Percentiles rank a stretch among this genome's conserved stretches.
phyloP scores from a whole-genome alignment of 2,888 invertebrate genomes.

The Amiota communis region DNA sequence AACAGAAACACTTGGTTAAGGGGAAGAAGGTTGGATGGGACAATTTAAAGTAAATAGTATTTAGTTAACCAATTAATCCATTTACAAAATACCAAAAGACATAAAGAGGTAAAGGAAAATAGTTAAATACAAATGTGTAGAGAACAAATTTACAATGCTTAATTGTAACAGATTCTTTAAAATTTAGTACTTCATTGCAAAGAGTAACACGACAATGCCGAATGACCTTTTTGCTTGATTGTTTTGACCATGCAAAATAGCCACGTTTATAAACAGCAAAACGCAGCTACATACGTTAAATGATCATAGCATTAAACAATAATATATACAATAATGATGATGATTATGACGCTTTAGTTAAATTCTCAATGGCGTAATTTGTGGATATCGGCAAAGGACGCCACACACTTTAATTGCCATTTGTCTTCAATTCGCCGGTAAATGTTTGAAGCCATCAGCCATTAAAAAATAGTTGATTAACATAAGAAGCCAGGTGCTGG shows the following conservation, averaged over 20 bases:
- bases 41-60: neutral
- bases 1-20: neutral
- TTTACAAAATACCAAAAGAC: neutral
- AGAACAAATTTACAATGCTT: slow-evolving; percentile 1
- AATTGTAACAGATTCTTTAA: slow-evolving; percentile 6
- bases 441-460: no score
- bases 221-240: slow-evolving; percentile 55
- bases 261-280: neutral
- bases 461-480: no score
- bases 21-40: neutral
- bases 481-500: no score
- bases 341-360: slow-evolving; percentile 1
- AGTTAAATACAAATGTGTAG: neutral
- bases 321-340: slow-evolving; percentile 38
- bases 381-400: slow-evolving; percentile 20
- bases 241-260: slow-evolving; percentile 50
- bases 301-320: slow-evolving; percentile 41
- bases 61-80: neutral
- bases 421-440: no score
- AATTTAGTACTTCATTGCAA: neutral
- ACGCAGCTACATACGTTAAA: neutral
- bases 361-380: slow-evolving; percentile 23
- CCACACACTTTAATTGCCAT: no score
- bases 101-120: no score
- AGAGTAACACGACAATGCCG: neutral